Evolutionary conservation across 2,888 invertebrate species (phyloP).

Genomic region (Kuschelorhynchus macadamiae): DNA sequence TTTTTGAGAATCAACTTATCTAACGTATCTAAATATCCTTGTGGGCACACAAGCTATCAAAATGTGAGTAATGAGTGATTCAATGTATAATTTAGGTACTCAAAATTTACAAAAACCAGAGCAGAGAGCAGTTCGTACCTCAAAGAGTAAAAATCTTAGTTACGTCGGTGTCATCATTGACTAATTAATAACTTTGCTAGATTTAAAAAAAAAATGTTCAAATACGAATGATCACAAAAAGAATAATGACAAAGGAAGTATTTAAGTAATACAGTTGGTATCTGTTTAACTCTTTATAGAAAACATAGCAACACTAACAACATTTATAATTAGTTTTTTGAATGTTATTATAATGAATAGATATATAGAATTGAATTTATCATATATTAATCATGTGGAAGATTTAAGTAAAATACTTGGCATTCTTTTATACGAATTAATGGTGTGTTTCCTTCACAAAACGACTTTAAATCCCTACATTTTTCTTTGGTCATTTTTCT

Average conservation of each 20-base stretch:
- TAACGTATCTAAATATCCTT: neutral
- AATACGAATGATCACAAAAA: neutral
- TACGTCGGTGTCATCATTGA: neutral
- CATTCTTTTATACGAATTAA: slow-evolving; percentile 1
- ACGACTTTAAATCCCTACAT: neutral
- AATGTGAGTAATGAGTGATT: neutral
- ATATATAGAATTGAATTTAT: neutral
- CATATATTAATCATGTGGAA: neutral
- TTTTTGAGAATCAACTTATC: neutral
- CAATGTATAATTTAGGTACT: neutral
- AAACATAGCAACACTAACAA: neutral
- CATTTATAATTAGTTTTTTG: neutral
- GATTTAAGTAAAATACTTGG: neutral
- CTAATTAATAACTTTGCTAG: neutral
- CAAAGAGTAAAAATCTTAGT: slow-evolving; percentile 3
- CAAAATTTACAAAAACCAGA: neutral
- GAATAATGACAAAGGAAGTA: neutral
- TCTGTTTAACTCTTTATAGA: neutral
- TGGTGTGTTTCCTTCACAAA: neutral
- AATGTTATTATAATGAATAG: too few species aligned
- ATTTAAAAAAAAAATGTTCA: too few species aligned
- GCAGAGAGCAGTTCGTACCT: neutral
- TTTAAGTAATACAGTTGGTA: neutral
- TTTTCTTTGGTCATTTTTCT: neutral
- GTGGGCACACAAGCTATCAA: neutral